These are phyloP conservation scores for Callopanchax toddi DNA, from an alignment of 2,113 vertebrate species.

Conservation along the genomic window DNA sequence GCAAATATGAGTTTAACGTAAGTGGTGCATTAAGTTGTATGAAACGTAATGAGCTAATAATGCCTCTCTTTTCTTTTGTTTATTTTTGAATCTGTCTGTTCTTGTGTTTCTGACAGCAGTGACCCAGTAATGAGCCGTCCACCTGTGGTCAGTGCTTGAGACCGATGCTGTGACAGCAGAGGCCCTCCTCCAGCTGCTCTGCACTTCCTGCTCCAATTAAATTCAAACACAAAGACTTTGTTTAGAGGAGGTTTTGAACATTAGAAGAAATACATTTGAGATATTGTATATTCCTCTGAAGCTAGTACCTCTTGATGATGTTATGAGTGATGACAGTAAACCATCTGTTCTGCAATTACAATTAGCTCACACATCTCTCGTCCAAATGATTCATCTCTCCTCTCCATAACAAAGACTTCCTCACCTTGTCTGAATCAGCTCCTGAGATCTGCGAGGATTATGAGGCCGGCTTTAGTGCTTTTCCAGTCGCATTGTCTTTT, in stretches of 20 bases:
- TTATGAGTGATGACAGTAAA: conserved; percentile 17
- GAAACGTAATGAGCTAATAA: neutral
- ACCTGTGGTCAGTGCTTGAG: conserved; percentile 58
- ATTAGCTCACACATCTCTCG: conserved; percentile 18
- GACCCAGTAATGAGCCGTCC: conserved; percentile 32
- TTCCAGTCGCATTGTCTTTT: conserved; percentile 78
- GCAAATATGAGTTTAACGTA: neutral
- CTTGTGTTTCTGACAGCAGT: conserved; percentile 47
- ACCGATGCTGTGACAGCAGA: conserved; percentile 50
- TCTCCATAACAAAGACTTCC: conserved; percentile 37
- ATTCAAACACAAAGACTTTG: neutral
- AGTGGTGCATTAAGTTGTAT: neutral
- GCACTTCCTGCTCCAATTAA: conserved; percentile 20
- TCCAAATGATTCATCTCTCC: conserved; percentile 42
- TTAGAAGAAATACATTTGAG: conserved; percentile 7
- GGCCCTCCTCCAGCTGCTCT: conserved; percentile 16
- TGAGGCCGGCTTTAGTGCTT: conserved; percentile 65
- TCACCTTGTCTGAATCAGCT: conserved; percentile 42
- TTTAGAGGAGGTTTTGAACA: neutral
- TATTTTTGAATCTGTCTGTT: conserved; percentile 32
- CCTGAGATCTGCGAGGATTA: conserved; percentile 57
- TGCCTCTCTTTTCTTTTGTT: neutral
- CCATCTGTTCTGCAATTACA: conserved; percentile 14
- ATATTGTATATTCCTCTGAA: conserved; percentile 18
- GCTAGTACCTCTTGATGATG: neutral